A percentile compares a stretch with the other conserved stretches of the same genome.
phyloP scores from a whole-genome alignment of 1,140 invertebrate genomes.

The Phthorimaea operculella region DNA sequence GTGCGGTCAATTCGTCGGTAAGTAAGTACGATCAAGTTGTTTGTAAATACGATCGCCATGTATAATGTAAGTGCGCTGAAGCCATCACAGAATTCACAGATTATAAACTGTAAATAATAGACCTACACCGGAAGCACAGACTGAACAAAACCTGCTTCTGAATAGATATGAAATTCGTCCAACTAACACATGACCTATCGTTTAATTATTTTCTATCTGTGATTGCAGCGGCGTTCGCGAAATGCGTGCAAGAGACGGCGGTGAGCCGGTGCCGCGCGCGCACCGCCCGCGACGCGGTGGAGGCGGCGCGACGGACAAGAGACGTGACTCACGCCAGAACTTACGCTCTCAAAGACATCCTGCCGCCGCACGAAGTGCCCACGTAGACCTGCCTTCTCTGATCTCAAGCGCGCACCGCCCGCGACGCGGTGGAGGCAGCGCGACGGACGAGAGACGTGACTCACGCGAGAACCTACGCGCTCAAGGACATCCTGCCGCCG shows the following conservation, averaged over 20 bases:
- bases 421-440: conserved; percentile 33
- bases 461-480: conserved; percentile 34
- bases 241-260: conserved; percentile 37
- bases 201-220: too few species aligned
- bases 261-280: conserved; percentile 29
- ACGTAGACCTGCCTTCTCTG: not conserved
- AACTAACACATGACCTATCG: too few species aligned
- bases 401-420: conserved; percentile 32
- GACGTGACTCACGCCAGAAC: conserved; percentile 37
- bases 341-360: conserved; percentile 29
- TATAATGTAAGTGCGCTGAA: too few species aligned
- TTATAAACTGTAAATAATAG: too few species aligned
- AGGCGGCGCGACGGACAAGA: conserved; percentile 29
- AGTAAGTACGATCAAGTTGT: too few species aligned
- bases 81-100: too few species aligned
- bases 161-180: too few species aligned
- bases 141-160: too few species aligned
- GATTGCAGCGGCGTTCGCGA: conserved; percentile 19
- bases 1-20: too few species aligned
- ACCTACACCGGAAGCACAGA: too few species aligned
- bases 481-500: conserved; percentile 21
- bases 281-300: conserved; percentile 32
- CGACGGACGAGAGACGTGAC: conserved; percentile 36
- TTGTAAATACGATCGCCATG: too few species aligned
- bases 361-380: conserved; percentile 6